Percentiles rank a stretch among this genome's conserved stretches.
phyloP scores from a whole-genome alignment of 2,888 invertebrate species.

The Lycia hirtaria region DNA sequence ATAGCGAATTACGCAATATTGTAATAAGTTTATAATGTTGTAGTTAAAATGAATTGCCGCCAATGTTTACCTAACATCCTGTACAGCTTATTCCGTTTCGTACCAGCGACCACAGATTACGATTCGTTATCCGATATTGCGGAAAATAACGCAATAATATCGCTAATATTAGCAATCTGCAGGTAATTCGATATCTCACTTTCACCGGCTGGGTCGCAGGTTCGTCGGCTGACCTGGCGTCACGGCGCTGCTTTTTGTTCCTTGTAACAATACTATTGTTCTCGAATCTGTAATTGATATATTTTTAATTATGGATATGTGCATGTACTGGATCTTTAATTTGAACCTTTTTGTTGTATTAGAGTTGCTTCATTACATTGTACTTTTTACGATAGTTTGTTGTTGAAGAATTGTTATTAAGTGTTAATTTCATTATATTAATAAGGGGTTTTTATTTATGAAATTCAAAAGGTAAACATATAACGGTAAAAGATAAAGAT shows the following conservation, averaged over 20 bases:
- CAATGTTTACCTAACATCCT: neutral
- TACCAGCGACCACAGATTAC: constrained; percentile 8
- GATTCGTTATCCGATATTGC: constrained; percentile 26
- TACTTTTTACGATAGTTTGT: neutral
- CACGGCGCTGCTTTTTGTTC: constrained; percentile 30
- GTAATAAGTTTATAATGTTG: too few relatives aligned
- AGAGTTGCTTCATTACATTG: neutral
- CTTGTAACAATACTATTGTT: constrained; percentile 15
- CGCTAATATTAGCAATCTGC: constrained; percentile 39
- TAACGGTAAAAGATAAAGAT: too few relatives aligned
- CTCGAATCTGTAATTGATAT: constrained; percentile 15
- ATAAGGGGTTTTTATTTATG: too few relatives aligned
- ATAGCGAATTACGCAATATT: too few relatives aligned
- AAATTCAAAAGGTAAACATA: too few relatives aligned
- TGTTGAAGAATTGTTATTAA: constrained; percentile 1
- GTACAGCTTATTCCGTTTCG: neutral
- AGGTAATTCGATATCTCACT: constrained; percentile 64
- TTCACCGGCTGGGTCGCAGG: constrained; percentile 69
- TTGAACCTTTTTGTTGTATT: neutral
- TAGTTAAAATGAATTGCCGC: neutral
- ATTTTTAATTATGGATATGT: constrained; percentile 4
- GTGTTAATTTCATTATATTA: too few relatives aligned
- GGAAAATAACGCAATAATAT: constrained; percentile 39
- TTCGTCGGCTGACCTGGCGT: constrained; percentile 59
- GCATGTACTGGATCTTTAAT: constrained; percentile 5